phyloP scores from a whole-genome alignment of 2,797 vertebrate genomes.

The Melanotaenia pygmaea region DNA sequence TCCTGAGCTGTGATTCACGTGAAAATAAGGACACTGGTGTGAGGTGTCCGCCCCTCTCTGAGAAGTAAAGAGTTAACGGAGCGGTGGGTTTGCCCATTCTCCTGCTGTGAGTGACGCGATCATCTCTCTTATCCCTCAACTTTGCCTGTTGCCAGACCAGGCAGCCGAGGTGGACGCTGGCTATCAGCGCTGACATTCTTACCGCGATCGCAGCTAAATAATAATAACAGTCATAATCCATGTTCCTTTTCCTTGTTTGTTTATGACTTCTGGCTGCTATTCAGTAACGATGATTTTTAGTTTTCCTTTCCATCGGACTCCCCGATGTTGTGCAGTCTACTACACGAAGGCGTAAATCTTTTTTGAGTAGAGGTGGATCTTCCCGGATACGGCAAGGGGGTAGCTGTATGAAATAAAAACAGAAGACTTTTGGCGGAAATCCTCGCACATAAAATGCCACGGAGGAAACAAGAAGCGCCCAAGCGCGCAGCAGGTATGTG shows the following conservation, averaged over 20 bases:
- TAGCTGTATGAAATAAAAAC: slow-evolving; percentile 57
- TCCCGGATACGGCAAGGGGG: slow-evolving; percentile 85
- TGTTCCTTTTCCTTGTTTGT: slow-evolving; percentile 25
- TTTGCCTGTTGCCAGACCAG: slow-evolving; percentile 91
- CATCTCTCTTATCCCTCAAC: slow-evolving; percentile 91
- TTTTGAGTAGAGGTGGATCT: slow-evolving; percentile 85
- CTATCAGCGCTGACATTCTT: slow-evolving; percentile 78
- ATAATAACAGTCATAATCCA: background rate
- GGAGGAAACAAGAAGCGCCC: slow-evolving; percentile 99
- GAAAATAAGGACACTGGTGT: slow-evolving; percentile 40
- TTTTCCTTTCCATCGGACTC: slow-evolving; percentile 78
- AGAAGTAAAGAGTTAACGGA: slow-evolving; percentile 83
- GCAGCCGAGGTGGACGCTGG: slow-evolving; percentile 79
- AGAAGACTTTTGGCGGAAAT: slow-evolving; percentile 74
- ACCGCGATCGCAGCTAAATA: slow-evolving; percentile 57
- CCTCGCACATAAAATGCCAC: slow-evolving; percentile 85
- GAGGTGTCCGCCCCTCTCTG: slow-evolving; percentile 72
- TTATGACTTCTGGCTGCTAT: slow-evolving; percentile 36
- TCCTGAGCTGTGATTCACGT: slow-evolving; percentile 26
- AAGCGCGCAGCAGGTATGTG: slow-evolving; percentile 95
- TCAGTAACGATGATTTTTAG: slow-evolving; percentile 75
- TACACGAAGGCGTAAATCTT: slow-evolving; percentile 82
- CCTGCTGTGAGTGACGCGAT: slow-evolving; percentile 93
- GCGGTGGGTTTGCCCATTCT: slow-evolving; percentile 84
- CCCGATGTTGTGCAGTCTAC: slow-evolving; percentile 80